Base-by-base conservation (phyloP, 2,113 vertebrate species). In the Seriola quinqueradiata region DNA sequence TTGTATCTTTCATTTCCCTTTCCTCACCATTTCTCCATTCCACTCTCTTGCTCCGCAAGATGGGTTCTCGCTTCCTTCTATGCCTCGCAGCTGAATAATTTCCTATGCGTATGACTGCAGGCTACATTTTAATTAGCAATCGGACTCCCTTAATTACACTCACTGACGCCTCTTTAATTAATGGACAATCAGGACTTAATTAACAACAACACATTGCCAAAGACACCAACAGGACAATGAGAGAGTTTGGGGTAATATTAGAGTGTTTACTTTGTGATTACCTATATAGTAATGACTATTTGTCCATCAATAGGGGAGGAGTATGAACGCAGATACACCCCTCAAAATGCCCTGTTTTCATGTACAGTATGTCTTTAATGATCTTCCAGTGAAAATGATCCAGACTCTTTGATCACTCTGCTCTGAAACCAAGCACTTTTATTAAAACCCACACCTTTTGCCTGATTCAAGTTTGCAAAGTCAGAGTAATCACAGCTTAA, bases 91-190 rank as follows among this genome's bases (percentile, higher is more conserved):
- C 79, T 82, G 81, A 91, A 92, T 95, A 87, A 95, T 95, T 91
- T 93, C 86, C 81, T 85, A 86, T 90, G 90, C 77, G 44, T 87
- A 90, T 93, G 91, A 94, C 95, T 92, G 76, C 83, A 63, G 94
- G 94, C 95, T 92, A 95, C 90, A 85, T 93, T 95, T 95, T 95
- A 95, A 96, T 96, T 93, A 95, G 92, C 93, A 92, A 83, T 94
- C 68, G 85, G 87, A 95, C 93, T 90, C 85, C 85, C 92, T 94
- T 95, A 95, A 95, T 95, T 95, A 95, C 90, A 89, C 92, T 91
- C 83, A 77, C 87, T 79, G 84, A 90, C 77, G 79, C 87, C 86
- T 93, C 85, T 75, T 94, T 94, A 94, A 96, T 95, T 91, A 95
- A 94, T 93, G 84, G 90, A 93, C 93, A 92, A 93, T 93, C 81